Base-by-base conservation (phyloP, 2,888 invertebrate genomes). In the Scaptodrosophila latifasciaeformis region DNA sequence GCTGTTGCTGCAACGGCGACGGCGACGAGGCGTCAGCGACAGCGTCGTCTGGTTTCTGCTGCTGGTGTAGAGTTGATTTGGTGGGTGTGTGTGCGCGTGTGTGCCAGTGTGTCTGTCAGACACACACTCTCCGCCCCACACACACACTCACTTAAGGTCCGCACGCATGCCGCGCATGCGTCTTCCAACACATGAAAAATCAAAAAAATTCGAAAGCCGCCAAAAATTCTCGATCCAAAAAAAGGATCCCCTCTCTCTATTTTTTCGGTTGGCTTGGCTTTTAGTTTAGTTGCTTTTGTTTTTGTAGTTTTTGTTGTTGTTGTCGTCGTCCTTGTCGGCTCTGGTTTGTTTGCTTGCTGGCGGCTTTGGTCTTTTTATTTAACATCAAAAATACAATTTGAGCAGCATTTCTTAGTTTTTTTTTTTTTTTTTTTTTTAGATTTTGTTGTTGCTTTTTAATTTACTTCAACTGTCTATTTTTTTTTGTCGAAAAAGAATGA, bases 131-230 rank as follows among this genome's bases (percentile, higher is more conserved):
- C n/a, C n/a, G 37, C 40, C 18, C 24, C 48, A 54, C 56, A 45
- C 59, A 29, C 52, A 53, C 65, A 59, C 70, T 58, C 66, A 71
- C 67, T 72, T 56, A 79, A 59, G 42, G 50, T 2, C 34, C 13
- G 59, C 57, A 59, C 54, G 77, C 74, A 66, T 75, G 76, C 50
- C 80, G 74, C 79, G 63, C 80, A 71, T 69, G 71, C 79, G 79
- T 62, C 35, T 13, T 27, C 50, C 57, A 66, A n/a, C n/a, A n/a
- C n/a, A n/a, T n/a, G n/a, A n/a, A n/a, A n/a, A n/a, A n/a, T n/a
- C n/a, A n/a, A n/a, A n/a, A n/a, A n/a, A n/a, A n/a, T n/a, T n/a
- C n/a, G n/a, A n/a, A n/a, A n/a, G n/a, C n/a, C n/a, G n/a, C n/a
- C n/a, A n/a, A n/a, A n/a, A n/a, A n/a, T n/a, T n/a, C n/a, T n/a